phyloP scores from a whole-genome alignment of 2,113 vertebrate species.

The Hippocampus zosterae region DNA sequence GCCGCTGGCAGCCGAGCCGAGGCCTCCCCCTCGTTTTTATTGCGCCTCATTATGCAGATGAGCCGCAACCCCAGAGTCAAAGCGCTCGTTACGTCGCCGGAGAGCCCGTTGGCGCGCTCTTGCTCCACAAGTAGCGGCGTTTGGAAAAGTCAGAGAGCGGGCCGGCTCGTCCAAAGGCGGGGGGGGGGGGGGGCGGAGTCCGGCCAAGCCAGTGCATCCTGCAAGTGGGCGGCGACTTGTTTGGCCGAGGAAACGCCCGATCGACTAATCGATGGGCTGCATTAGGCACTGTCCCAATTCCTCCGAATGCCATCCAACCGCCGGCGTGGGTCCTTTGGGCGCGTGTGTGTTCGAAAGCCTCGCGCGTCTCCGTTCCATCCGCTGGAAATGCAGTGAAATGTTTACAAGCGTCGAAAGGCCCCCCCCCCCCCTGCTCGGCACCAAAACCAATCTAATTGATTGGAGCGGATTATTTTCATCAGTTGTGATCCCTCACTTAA shows the following conservation, averaged over 20 bases:
- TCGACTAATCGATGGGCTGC: not conserved
- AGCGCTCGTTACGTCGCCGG: constrained; percentile 65
- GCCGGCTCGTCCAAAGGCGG: constrained; percentile 25
- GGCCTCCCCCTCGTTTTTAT: constrained; percentile 53
- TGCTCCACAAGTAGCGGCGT: not conserved
- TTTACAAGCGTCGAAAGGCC: constrained; percentile 36
- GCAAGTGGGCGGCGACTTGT: too few species aligned
- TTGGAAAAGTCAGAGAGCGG: not conserved
- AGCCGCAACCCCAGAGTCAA: constrained; percentile 49
- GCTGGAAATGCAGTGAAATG: constrained; percentile 54
- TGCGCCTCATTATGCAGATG: constrained; percentile 66
- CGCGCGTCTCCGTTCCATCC: constrained; percentile 35
- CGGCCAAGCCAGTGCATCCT: too few species aligned
- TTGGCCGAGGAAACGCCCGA: too few species aligned
- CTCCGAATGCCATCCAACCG: not conserved
- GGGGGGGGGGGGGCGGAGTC: too few species aligned
- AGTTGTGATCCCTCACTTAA: constrained; percentile 59
- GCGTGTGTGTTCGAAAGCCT: constrained; percentile 39
- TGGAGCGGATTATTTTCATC: constrained; percentile 66
- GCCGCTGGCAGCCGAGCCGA: constrained; percentile 39
- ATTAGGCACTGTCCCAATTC: not conserved
- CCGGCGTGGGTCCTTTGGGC: constrained; percentile 14
- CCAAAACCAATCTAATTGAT: constrained; percentile 58
- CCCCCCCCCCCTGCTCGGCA: not conserved
- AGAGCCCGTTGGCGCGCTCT: constrained; percentile 64